These are phyloP conservation scores for Cylloceria caligata DNA, from an alignment of 2,888 invertebrate genomes.

Conservation along the genomic window DNA sequence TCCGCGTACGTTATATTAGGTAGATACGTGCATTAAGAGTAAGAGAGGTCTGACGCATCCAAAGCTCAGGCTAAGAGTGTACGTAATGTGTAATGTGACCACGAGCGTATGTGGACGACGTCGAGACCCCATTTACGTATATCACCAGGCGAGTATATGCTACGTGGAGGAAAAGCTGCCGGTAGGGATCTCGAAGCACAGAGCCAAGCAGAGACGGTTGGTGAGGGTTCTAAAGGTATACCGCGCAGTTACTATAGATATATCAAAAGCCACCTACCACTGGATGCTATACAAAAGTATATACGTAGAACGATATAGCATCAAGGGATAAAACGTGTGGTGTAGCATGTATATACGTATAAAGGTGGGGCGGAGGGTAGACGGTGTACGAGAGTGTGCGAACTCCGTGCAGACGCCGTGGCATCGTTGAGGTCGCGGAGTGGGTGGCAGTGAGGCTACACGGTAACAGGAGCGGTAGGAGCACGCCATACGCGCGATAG, in stretches of 20 bases:
- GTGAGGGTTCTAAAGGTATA: constrained; percentile 33
- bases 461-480: constrained; percentile 15
- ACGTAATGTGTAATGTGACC: constrained; percentile 60
- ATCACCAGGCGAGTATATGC: constrained; percentile 36
- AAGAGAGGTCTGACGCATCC: constrained; percentile 43
- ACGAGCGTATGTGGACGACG: constrained; percentile 64
- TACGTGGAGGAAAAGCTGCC: constrained; percentile 29
- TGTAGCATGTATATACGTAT: neutral
- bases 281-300: neutral
- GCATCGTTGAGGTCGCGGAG: constrained; percentile 32
- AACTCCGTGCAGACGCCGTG: constrained; percentile 34
- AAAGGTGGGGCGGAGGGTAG: neutral
- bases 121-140: constrained; percentile 48
- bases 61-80: constrained; percentile 42
- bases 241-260: neutral
- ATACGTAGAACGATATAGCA: neutral
- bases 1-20: constrained; percentile 42
- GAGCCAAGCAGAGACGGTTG: constrained; percentile 20
- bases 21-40: constrained; percentile 36
- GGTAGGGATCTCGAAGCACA: constrained; percentile 13
- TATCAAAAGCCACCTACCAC: constrained; percentile 25
- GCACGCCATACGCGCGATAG: constrained; percentile 73
- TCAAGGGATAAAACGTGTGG: constrained; percentile 1
- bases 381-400: constrained; percentile 17
- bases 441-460: constrained; percentile 14